Conservation (phyloP, 2,888 invertebrate species). For the Nebria salina region DNA sequence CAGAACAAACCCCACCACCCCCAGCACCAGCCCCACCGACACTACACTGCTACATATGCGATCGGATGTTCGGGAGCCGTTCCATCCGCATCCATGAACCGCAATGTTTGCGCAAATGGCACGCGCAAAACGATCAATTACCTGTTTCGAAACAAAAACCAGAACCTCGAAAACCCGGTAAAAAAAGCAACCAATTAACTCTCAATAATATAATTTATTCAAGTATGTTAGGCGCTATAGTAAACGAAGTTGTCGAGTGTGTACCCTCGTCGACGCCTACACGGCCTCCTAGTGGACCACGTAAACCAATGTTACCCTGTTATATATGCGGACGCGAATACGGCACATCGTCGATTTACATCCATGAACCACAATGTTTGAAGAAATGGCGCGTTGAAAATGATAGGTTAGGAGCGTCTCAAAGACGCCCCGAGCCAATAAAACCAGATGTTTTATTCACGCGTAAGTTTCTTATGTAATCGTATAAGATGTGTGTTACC, state of each 20-base stretch:
- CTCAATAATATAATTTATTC: slow-evolving; percentile 35
- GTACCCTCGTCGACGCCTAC: slow-evolving; percentile 10
- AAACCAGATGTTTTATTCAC: slow-evolving; percentile 67
- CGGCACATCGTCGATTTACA: slow-evolving; percentile 69
- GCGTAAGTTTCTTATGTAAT: slow-evolving; percentile 57
- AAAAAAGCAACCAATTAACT: slow-evolving; percentile 36
- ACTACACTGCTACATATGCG: slow-evolving; percentile 72
- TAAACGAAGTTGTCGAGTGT: slow-evolving; percentile 6
- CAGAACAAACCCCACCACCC: background rate
- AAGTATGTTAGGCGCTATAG: slow-evolving; percentile 11
- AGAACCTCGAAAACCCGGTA: slow-evolving; percentile 19
- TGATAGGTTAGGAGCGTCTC: slow-evolving; percentile 66
- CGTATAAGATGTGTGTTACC: slow-evolving; percentile 46
- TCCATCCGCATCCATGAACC: slow-evolving; percentile 75
- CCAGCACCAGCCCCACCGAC: slow-evolving; percentile 53
- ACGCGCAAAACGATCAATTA: slow-evolving; percentile 67
- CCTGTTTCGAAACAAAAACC: slow-evolving; percentile 62
- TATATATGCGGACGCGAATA: slow-evolving; percentile 74
- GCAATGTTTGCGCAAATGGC: slow-evolving; percentile 73
- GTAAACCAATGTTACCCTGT: slow-evolving; percentile 63
- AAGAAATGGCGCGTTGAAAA: slow-evolving; percentile 73
- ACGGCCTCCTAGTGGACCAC: slow-evolving; percentile 31
- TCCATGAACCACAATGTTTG: slow-evolving; percentile 75
- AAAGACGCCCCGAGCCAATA: slow-evolving; percentile 67
- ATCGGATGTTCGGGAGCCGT: slow-evolving; percentile 71